Evolutionary conservation across 1,140 invertebrate species (phyloP).

Genomic region (Cotesia chilonis): DNA sequence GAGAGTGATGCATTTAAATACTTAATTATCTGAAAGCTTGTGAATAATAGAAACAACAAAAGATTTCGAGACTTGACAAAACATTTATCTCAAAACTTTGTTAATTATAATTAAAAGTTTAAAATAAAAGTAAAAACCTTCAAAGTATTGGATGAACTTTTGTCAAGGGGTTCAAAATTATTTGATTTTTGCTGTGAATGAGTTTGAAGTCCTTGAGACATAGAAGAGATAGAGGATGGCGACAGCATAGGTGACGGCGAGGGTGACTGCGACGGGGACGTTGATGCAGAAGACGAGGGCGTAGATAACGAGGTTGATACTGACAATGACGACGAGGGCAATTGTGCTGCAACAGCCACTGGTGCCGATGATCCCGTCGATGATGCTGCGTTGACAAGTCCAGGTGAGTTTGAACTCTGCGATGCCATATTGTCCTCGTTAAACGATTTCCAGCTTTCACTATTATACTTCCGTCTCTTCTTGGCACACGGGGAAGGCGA

Average conservation of each 20-base stretch:
- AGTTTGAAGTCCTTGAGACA: constrained; percentile 32
- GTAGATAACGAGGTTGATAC: constrained; percentile 21
- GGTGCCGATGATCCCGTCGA: background rate
- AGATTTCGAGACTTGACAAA: too few species aligned
- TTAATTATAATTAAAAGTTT: background rate
- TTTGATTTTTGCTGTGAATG: constrained; percentile 51
- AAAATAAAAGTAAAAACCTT: constrained; percentile 48
- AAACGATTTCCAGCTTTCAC: constrained; percentile 22
- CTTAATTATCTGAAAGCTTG: too few species aligned
- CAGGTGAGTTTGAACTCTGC: constrained; percentile 45
- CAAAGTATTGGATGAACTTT: constrained; percentile 61
- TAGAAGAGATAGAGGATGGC: background rate
- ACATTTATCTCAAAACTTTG: too few species aligned
- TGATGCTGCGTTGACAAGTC: constrained; percentile 36
- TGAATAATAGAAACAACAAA: too few species aligned
- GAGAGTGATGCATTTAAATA: too few species aligned
- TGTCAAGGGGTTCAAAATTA: constrained; percentile 61
- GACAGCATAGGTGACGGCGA: constrained; percentile 12
- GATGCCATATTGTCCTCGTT: constrained; percentile 51
- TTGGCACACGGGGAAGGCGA: constrained; percentile 16
- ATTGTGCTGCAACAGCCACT: constrained; percentile 7
- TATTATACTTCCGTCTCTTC: constrained; percentile 12
- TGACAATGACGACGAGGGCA: constrained; percentile 23
- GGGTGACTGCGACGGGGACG: constrained; percentile 18
- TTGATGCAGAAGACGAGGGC: constrained; percentile 4